Evolutionary conservation across 2,113 vertebrate genomes (phyloP).

Genomic region (Cervus canadensis): DNA sequence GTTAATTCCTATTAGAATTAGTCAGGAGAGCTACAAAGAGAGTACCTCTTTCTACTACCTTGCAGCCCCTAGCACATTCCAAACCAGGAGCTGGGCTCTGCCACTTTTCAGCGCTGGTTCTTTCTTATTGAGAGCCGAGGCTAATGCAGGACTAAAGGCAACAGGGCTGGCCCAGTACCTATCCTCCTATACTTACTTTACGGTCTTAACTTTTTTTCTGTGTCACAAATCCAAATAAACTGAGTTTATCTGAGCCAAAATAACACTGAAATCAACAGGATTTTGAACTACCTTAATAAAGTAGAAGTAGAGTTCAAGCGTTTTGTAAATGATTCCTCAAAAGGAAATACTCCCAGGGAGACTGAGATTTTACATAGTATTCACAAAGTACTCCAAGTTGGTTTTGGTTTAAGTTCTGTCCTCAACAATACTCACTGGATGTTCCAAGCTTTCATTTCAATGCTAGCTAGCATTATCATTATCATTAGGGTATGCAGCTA

Average conservation of each 20-base stretch:
- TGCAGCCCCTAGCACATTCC: background rate
- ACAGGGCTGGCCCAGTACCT: background rate
- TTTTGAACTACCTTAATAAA: background rate
- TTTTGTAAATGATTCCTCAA: background rate
- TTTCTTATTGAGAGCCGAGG: background rate
- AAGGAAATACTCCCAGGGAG: background rate
- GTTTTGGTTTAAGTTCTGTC: background rate
- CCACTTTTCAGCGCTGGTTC: background rate
- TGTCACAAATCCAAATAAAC: background rate
- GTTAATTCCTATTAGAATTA: background rate
- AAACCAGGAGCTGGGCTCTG: background rate
- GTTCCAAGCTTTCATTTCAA: constrained; percentile 1
- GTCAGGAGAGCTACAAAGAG: background rate
- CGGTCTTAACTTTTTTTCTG: background rate
- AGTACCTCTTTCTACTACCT: background rate
- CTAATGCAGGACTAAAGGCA: background rate
- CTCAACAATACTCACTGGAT: background rate
- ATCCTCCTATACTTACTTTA: background rate
- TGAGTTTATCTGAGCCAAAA: background rate
- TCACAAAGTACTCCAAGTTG: background rate
- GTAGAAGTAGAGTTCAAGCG: background rate
- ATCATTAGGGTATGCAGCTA: background rate
- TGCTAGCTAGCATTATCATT: background rate
- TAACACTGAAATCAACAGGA: background rate
- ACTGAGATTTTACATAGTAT: background rate